phyloP scores from a whole-genome alignment of 2,888 invertebrate genomes.

The Hypomecis atomaria region DNA sequence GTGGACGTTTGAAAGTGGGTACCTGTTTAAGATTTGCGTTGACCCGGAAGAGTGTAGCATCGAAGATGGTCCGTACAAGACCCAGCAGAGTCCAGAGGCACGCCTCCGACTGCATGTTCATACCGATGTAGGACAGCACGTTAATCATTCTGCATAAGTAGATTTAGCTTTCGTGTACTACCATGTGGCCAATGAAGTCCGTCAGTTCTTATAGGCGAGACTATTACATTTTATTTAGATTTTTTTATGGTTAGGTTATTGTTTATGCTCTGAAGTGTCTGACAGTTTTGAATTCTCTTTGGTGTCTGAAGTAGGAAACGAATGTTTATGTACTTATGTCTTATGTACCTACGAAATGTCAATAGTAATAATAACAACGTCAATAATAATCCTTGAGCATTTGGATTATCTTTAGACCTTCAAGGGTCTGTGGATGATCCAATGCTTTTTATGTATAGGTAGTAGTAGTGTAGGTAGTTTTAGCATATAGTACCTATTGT shows the following conservation, averaged over 20 bases:
- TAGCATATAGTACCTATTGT: too few relatives aligned
- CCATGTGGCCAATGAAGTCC: constrained; percentile 9
- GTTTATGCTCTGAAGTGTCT: too few relatives aligned
- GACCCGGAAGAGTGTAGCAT: constrained; percentile 82
- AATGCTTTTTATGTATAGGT: too few relatives aligned
- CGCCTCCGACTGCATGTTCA: constrained; percentile 79
- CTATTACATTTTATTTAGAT: background rate
- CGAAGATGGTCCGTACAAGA: constrained; percentile 79
- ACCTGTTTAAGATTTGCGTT: constrained; percentile 83
- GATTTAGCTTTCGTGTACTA: background rate
- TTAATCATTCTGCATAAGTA: constrained; percentile 67
- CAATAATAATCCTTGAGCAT: too few relatives aligned
- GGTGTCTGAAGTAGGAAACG: too few relatives aligned
- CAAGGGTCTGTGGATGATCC: too few relatives aligned
- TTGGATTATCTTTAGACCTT: too few relatives aligned
- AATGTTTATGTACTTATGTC: too few relatives aligned
- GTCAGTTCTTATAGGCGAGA: background rate
- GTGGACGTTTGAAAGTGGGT: constrained; percentile 16
- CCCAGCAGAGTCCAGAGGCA: constrained; percentile 82
- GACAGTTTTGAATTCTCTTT: too few relatives aligned
- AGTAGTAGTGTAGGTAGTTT: too few relatives aligned
- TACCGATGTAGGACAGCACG: constrained; percentile 73
- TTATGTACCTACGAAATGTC: too few relatives aligned
- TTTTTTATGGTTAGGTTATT: background rate
- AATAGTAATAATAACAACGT: too few relatives aligned